phyloP scores from a whole-genome alignment of 2,888 invertebrate genomes.

The Phengaris arion region DNA sequence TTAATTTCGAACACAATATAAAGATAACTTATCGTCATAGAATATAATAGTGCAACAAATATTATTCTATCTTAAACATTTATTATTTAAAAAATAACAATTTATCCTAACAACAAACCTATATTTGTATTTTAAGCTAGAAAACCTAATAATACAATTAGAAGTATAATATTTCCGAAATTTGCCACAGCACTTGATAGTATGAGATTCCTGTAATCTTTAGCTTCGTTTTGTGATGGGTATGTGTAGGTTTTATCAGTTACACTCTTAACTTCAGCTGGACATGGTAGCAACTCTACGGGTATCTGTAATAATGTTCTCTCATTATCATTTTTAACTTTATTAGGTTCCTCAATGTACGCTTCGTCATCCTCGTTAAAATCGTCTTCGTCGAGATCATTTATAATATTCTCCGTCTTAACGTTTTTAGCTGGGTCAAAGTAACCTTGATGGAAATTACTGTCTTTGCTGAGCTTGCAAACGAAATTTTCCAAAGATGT shows the following conservation, averaged over 20 bases:
- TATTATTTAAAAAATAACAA: slow-evolving; percentile 26
- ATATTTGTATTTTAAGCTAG: slow-evolving; percentile 1
- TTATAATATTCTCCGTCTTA: slow-evolving; percentile 60
- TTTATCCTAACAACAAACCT: slow-evolving; percentile 1
- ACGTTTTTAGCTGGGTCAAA: slow-evolving; percentile 63
- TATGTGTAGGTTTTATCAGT: slow-evolving; percentile 78
- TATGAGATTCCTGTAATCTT: slow-evolving; percentile 73
- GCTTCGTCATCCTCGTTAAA: slow-evolving; percentile 62
- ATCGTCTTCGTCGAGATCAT: slow-evolving; percentile 64
- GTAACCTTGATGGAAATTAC: slow-evolving; percentile 67
- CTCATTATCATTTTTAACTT: slow-evolving; percentile 63
- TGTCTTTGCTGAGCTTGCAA: slow-evolving; percentile 81
- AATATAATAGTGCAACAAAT: slow-evolving; percentile 19
- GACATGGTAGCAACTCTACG: slow-evolving; percentile 79
- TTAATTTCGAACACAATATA: not conserved
- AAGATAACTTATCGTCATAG: slow-evolving; percentile 1
- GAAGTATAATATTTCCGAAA: slow-evolving; percentile 33
- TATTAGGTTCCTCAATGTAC: slow-evolving; percentile 65
- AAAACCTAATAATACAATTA: slow-evolving; percentile 27
- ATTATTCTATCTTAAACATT: slow-evolving; percentile 28
- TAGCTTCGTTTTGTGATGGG: slow-evolving; percentile 79
- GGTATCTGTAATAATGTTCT: slow-evolving; percentile 77
- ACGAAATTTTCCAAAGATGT: slow-evolving; percentile 86
- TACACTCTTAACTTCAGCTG: slow-evolving; percentile 80
- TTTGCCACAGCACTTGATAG: slow-evolving; percentile 39